phyloP scores from a whole-genome alignment of 2,888 invertebrate genomes.

The Nasonovia ribisnigri region DNA sequence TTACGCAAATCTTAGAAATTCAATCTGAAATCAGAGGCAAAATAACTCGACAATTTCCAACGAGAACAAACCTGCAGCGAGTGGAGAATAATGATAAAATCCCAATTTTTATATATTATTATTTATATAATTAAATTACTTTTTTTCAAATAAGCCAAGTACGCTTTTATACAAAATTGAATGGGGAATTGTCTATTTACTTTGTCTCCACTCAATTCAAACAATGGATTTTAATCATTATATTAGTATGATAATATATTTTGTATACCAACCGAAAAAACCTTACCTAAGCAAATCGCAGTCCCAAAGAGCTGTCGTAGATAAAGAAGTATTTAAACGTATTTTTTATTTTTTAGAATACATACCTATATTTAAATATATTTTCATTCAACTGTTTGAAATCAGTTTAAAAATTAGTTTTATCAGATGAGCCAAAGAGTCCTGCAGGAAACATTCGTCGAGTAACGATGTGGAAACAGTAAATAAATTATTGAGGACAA shows the following conservation, averaged over 20 bases:
- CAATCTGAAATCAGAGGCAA: too few relatives aligned
- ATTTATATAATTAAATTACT: neutral
- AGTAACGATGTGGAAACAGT: neutral
- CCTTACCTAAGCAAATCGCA: neutral
- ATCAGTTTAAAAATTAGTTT: neutral
- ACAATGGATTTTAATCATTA: neutral
- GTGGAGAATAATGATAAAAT: too few relatives aligned
- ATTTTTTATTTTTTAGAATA: conserved; percentile 4
- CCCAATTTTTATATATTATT: neutral
- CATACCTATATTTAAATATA: neutral
- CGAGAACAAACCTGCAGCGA: too few relatives aligned
- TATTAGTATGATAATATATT: neutral
- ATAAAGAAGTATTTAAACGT: neutral
- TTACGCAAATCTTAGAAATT: too few relatives aligned
- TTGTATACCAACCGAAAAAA: neutral
- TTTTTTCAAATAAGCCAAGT: neutral
- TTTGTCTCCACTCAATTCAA: neutral
- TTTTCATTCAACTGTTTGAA: neutral
- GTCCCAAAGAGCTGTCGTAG: neutral
- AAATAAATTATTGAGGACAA: neutral
- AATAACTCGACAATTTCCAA: too few relatives aligned
- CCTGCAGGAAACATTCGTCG: neutral
- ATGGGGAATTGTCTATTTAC: neutral
- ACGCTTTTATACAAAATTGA: neutral
- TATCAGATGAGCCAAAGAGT: neutral